Evolutionary conservation across 2,888 invertebrate genomes (phyloP).

Genomic region (Rapana venosa): DNA sequence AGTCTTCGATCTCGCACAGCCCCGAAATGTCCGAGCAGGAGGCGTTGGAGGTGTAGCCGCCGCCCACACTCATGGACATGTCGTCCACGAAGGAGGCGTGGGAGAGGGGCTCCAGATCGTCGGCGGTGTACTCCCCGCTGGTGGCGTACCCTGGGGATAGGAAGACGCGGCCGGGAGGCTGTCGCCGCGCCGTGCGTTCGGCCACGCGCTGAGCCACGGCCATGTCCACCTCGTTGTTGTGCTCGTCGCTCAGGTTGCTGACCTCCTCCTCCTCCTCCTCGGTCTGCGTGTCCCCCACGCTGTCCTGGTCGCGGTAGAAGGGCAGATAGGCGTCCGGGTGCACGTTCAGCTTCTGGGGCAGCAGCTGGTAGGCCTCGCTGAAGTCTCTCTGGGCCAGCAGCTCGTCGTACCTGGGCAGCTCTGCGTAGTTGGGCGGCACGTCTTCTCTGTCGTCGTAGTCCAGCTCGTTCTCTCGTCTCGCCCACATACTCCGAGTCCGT

Average conservation of each 20-base stretch:
- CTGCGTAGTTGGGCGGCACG: constrained; percentile 78
- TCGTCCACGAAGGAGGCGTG: constrained; percentile 81
- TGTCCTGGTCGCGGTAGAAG: constrained; percentile 46
- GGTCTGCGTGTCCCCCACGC: constrained; percentile 40
- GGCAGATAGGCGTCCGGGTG: constrained; percentile 92
- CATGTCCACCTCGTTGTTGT: constrained; percentile 37
- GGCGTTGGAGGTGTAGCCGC: constrained; percentile 81
- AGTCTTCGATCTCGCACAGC: constrained; percentile 92
- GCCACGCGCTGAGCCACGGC: constrained; percentile 31
- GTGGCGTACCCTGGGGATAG: constrained; percentile 59
- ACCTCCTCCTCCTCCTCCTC: constrained; percentile 44
- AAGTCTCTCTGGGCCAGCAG: constrained; percentile 73
- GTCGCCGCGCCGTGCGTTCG: constrained; percentile 32
- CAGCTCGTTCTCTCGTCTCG: constrained; percentile 83
- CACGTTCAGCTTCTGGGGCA: constrained; percentile 83
- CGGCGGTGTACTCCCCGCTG: constrained; percentile 77
- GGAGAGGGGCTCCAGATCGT: constrained; percentile 84
- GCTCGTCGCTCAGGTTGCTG: constrained; percentile 37
- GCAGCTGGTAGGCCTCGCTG: constrained; percentile 62
- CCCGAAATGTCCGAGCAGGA: constrained; percentile 93
- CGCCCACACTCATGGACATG: constrained; percentile 84
- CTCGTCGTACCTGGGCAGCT: constrained; percentile 79
- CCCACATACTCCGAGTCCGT: constrained; percentile 82
- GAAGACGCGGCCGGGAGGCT: constrained; percentile 49
- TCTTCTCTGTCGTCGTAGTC: constrained; percentile 79